These are phyloP conservation scores for Pterophyllum scalare DNA, from an alignment of 2,113 vertebrate species.

Conservation along the genomic window DNA sequence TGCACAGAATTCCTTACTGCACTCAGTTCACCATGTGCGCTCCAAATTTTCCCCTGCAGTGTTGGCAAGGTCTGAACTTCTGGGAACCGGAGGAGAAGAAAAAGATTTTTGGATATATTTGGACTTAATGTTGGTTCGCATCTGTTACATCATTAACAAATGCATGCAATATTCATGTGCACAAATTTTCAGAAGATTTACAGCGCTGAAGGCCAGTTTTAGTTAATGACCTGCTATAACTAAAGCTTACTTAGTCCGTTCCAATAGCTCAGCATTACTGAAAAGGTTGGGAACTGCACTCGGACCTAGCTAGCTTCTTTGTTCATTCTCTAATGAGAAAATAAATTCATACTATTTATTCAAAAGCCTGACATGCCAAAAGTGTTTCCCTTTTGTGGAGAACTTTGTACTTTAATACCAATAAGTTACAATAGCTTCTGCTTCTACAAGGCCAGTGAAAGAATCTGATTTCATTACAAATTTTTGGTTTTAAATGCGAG, in stretches of 20 bases:
- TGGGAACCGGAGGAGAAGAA: not conserved
- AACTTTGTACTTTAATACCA: not conserved
- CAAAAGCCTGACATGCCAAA: not conserved
- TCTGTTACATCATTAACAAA: not conserved
- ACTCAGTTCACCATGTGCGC: conserved; percentile 5
- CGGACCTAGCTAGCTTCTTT: not conserved
- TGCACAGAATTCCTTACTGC: conserved; percentile 5
- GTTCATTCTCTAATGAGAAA: not conserved
- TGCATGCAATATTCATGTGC: not conserved
- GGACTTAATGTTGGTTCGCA: not conserved
- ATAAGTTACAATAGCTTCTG: not conserved
- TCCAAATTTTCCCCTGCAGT: conserved; percentile 5
- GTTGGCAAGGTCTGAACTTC: not conserved
- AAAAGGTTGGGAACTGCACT: not conserved
- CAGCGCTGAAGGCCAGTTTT: not conserved
- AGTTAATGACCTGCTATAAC: not conserved
- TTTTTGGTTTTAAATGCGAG: not conserved
- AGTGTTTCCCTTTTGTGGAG: not conserved
- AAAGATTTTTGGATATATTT: conserved; percentile 1
- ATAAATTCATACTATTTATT: not conserved
- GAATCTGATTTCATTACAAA: not conserved
- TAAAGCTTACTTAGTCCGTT: not conserved
- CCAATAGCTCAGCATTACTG: not conserved
- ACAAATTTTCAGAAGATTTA: not conserved
- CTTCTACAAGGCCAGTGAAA: not conserved